Percentiles rank a stretch among this genome's conserved stretches.
These are phyloP conservation scores for Homalodisca vitripennis DNA, from an alignment of 1,140 invertebrate species.

Conservation along the genomic window DNA sequence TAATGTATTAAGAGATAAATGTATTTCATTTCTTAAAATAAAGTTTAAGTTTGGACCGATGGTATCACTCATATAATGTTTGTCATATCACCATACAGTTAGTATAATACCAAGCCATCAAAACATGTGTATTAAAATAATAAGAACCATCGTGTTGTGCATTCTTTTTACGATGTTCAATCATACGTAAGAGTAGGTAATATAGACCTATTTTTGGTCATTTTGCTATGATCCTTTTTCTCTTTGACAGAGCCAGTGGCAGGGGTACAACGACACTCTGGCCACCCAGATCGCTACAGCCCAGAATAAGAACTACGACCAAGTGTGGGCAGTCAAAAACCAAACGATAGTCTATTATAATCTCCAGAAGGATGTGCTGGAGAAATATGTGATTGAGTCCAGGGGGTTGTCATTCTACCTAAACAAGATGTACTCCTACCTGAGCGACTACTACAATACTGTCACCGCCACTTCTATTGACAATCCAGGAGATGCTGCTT, in stretches of 20 bases:
- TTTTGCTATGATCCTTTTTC: background rate
- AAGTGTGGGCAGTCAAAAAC: background rate
- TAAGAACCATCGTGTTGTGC: too few species aligned
- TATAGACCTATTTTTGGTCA: too few species aligned
- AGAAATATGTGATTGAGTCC: background rate
- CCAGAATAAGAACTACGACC: background rate
- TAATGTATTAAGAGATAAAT: too few species aligned
- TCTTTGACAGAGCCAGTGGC: background rate
- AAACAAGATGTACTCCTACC: background rate
- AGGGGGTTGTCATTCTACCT: background rate
- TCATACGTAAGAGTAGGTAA: too few species aligned
- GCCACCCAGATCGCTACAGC: background rate
- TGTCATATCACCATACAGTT: too few species aligned
- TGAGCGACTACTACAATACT: background rate
- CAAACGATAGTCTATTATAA: background rate
- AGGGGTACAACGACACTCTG: background rate
- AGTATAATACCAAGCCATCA: too few species aligned
- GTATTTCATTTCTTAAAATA: too few species aligned
- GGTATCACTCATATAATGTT: too few species aligned
- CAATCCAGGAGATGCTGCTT: background rate
- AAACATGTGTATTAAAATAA: too few species aligned
- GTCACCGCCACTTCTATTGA: background rate
- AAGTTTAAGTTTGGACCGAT: too few species aligned
- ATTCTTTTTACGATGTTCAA: too few species aligned
- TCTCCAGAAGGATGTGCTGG: background rate